Percentiles rank a stretch among this genome's conserved stretches.
These are phyloP conservation scores for Onychomys torridus DNA, from an alignment of 2,797 vertebrate species.

Conservation along the genomic window DNA sequence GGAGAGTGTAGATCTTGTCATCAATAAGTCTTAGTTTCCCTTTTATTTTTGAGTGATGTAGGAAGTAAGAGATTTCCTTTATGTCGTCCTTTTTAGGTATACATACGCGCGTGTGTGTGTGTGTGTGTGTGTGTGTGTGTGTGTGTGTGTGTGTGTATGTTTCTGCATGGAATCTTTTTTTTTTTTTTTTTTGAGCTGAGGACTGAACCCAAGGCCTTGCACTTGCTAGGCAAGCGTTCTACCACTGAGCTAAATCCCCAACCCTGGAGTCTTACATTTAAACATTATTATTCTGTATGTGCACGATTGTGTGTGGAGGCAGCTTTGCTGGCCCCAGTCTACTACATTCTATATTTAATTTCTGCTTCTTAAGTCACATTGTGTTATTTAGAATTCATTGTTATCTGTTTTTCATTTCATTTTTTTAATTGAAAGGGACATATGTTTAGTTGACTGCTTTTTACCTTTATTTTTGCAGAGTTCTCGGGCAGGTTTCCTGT, in stretches of 20 bases:
- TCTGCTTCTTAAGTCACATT: background rate
- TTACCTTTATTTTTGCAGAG: conserved; percentile 87
- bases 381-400: background rate
- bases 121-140: too few relatives aligned
- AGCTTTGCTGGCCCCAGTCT: background rate
- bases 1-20: background rate
- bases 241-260: too few relatives aligned
- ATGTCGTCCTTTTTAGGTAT: background rate
- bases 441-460: conserved; percentile 30
- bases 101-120: too few relatives aligned
- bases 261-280: background rate
- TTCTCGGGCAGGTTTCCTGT: conserved; percentile 97
- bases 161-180: background rate
- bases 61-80: conserved; percentile 26
- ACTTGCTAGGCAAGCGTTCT: too few relatives aligned
- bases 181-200: too few relatives aligned
- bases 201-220: too few relatives aligned
- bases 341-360: background rate
- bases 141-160: background rate
- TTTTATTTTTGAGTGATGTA: background rate
- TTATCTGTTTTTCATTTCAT: background rate
- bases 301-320: background rate
- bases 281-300: background rate
- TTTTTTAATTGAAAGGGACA: conserved; percentile 41
- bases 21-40: background rate